Conservation (phyloP, 30 jellyfish, hydroid and myxozoan genomes). For the Haliclystus octoradiatus region DNA sequence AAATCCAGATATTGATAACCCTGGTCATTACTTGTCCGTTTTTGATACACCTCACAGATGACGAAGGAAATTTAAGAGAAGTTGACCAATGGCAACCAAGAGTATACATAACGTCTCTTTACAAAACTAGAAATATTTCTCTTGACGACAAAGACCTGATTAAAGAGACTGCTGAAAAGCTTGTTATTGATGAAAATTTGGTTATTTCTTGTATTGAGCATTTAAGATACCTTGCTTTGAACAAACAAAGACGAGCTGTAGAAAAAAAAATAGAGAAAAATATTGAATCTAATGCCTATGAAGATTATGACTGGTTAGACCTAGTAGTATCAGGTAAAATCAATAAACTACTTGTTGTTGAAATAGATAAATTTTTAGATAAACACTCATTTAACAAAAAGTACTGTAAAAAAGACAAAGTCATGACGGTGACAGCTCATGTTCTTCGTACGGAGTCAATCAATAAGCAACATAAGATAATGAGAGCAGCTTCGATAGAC, state of each 20-base stretch:
- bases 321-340: slow-evolving; percentile 9
- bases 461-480: too few species aligned
- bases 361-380: neutral
- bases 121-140: neutral
- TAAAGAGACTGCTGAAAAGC: slow-evolving; percentile 7
- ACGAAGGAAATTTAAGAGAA: slow-evolving; percentile 6
- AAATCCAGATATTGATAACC: too few species aligned
- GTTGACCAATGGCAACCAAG: too few species aligned
- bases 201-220: neutral
- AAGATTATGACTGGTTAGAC: slow-evolving; percentile 17
- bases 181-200: neutral
- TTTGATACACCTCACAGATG: too few species aligned
- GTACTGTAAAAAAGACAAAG: slow-evolving; percentile 11
- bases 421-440: slow-evolving; percentile 1
- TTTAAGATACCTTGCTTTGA: too few species aligned
- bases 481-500: slow-evolving; percentile 2
- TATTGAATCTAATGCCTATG: too few species aligned
- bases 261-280: too few species aligned
- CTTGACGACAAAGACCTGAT: neutral
- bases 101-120: too few species aligned
- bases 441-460: too few species aligned
- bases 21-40: too few species aligned
- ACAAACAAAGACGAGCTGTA: too few species aligned
- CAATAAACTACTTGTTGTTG: neutral
- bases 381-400: slow-evolving; percentile 3